phyloP scores from a whole-genome alignment of 2,797 vertebrate species.

The Picus viridis region DNA sequence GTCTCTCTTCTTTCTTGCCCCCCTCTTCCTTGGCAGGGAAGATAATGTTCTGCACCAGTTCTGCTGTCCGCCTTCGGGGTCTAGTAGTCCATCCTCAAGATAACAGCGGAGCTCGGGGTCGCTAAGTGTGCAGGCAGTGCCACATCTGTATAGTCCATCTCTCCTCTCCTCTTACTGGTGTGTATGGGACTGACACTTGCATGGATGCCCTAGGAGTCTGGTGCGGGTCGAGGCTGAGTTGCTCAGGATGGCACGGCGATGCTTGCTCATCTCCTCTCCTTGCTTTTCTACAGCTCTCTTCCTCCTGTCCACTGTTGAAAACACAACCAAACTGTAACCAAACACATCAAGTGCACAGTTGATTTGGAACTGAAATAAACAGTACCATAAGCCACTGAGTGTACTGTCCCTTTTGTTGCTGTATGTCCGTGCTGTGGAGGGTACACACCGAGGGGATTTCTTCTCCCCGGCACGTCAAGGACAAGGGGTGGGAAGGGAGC shows the following conservation, averaged over 20 bases:
- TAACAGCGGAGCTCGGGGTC: slow-evolving; percentile 64
- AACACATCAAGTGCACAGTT: slow-evolving; percentile 20
- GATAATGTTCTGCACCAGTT: slow-evolving; percentile 76
- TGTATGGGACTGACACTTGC: slow-evolving; percentile 40
- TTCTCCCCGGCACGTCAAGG: background rate
- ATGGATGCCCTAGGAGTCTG: slow-evolving; percentile 23
- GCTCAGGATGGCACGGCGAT: background rate
- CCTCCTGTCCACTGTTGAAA: background rate
- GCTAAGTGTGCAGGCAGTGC: slow-evolving; percentile 53
- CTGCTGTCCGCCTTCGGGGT: slow-evolving; percentile 78
- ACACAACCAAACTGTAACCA: background rate
- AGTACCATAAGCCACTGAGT: slow-evolving; percentile 20
- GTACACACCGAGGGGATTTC: background rate
- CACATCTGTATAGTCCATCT: slow-evolving; percentile 33
- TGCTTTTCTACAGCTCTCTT: slow-evolving; percentile 46
- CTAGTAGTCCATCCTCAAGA: slow-evolving; percentile 79
- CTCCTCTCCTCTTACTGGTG: slow-evolving; percentile 52
- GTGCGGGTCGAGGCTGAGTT: background rate
- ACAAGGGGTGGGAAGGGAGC: background rate
- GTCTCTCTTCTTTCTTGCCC: slow-evolving; percentile 45
- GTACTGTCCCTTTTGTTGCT: slow-evolving; percentile 54
- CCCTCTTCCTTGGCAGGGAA: slow-evolving; percentile 73
- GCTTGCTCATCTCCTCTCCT: slow-evolving; percentile 3
- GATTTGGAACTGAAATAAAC: slow-evolving; percentile 67
- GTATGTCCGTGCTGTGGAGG: background rate